Evolutionary conservation across 2,888 invertebrate species (phyloP), one percentile per base, ranked within the genome.

Genomic region (Netelia melanura): DNA sequence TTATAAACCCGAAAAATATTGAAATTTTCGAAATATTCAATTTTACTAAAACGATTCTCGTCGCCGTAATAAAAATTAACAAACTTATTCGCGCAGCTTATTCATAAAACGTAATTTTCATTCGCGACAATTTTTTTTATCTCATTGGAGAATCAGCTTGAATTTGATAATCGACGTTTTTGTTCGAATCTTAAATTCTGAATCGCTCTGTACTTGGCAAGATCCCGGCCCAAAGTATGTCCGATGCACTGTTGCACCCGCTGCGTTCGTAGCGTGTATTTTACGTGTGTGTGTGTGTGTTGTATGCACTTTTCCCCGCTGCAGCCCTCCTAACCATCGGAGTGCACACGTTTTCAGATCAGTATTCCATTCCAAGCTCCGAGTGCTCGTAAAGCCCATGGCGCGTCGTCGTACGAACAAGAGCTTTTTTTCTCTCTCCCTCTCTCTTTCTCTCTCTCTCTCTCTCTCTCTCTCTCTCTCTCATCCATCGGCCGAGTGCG

Each of bases 311-410:
- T 68, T 43, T 25, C 58, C 11, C 48, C 54, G 44, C 43, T 38
- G 38, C 17, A 38, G 64, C 70, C 52, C 70, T 64, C 70, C 44
- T 71, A 43, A 70, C 30, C 64, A 65, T 17, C 48, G 30, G 48
- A 30, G 71, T 43, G 38, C 65, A 64, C 78, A 70, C 68, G 75
- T 80, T 74, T 78, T 44, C 71, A 83, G 83, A 78, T 81, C 64
- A 68, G 71, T 79, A 76, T 85, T 76, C 79, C 80, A 83, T 80
- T 83, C 78, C 78, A 77, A 64, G 81, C 61, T 9, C 38, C 43
- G 75, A 78, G 79, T 68, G 72, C 67, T 77, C 71, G 83, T 70
- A 85, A 86, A 86, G 76, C 70, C 43, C 65, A 48, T 14, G 14
- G 48, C 25, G 61, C 75, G 44, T 72, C 78, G 70, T 48, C 43